Base-by-base conservation (phyloP, 1,140 invertebrate species). In the Euura lappo region DNA sequence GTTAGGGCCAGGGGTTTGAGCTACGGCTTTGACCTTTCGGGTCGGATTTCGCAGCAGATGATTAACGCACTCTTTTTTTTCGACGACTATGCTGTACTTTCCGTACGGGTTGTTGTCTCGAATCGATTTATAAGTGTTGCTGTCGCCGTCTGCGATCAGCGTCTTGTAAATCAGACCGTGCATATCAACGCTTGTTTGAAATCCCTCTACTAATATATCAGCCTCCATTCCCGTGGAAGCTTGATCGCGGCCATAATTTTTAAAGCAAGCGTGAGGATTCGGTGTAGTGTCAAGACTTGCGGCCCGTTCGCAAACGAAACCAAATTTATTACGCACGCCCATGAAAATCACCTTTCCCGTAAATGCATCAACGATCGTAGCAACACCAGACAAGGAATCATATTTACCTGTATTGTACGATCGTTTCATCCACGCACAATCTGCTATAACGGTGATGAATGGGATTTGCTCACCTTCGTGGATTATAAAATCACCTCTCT, bases 221-320 rank as follows among this genome's bases (percentile, higher is more conserved):
- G 79, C 42, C 74, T 89, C 87, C 86, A 89, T 89, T 6, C 75
- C 76, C 3, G 80, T 82, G 3, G 85, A 84, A 46, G 70, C 68
- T 13, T 28, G 42, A 73, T 74, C 5, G 2, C 3, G 4, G 68
- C 65, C 45, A 78, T 79, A 87, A 73, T 87, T 85, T 75, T 75
- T 81, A 71, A 51, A 84, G 75, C 81, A 84, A 51, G 44, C 68
- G 71, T 80, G 84, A 43, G 68, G 45, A 28, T 71, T 73, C 5
- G 75, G 74, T 71, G 51, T n/a, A 69, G 10, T 65, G 44, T 73
- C 71, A 44, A 64, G 13, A 65, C 75, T 44, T 76, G 74, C 75
- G 74, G 69, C 65, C 71, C 65, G 77, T 66, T 67, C 74, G 74
- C 85, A 87, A 65, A 79, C 71, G 65, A 51, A 71, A 73, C 85